Percentiles rank a stretch among this genome's conserved stretches.
Evolutionary conservation across 2,113 vertebrate species (phyloP).

Genomic region (Corythornis cristatus): DNA sequence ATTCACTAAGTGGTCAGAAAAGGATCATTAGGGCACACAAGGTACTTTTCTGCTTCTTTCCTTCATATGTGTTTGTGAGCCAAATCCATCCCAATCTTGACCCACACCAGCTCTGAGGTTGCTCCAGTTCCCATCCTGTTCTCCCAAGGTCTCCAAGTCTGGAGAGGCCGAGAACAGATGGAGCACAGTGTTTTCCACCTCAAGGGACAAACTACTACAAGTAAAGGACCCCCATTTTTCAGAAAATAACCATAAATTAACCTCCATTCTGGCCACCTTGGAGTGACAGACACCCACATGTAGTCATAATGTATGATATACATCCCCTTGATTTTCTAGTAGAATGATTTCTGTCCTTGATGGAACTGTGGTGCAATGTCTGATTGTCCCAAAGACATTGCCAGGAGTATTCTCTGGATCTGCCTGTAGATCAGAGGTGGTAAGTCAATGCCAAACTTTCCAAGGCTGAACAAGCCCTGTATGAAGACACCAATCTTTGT

Average conservation of each 20-base stretch:
- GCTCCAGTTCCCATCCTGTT: neutral
- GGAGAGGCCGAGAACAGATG: neutral
- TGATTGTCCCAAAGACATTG: neutral
- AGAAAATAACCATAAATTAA: neutral
- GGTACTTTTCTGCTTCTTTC: neutral
- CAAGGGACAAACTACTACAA: neutral
- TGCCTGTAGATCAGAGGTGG: neutral
- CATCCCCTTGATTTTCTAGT: neutral
- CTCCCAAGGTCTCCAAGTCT: neutral
- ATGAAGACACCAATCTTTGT: neutral
- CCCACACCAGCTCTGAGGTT: neutral
- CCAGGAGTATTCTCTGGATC: neutral
- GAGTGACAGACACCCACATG: neutral
- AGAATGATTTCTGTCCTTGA: neutral
- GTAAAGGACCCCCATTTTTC: neutral
- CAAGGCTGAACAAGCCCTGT: neutral
- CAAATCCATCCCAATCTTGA: neutral
- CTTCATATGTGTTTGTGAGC: neutral
- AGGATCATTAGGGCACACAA: neutral
- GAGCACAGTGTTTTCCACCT: neutral
- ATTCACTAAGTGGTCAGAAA: neutral
- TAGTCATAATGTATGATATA: neutral
- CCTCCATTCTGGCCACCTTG: neutral
- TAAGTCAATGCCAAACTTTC: neutral
- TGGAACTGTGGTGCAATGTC: neutral